These are phyloP conservation scores for Lasioglossum albipes DNA, from an alignment of 1,140 invertebrate species.

Conservation along the genomic window DNA sequence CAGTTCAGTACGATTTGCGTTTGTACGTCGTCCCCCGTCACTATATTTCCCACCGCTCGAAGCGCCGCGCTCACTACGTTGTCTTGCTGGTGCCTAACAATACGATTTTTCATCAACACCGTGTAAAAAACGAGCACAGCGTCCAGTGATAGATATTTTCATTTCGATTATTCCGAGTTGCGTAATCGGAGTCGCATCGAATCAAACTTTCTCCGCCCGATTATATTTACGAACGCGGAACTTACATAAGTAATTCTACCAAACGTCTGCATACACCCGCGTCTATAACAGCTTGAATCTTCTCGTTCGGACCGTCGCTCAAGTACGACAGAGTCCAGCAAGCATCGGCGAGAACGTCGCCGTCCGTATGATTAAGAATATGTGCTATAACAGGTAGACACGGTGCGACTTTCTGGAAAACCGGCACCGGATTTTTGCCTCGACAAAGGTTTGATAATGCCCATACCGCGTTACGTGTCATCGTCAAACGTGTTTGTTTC, in stretches of 20 bases:
- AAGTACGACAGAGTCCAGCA: conserved; percentile 95
- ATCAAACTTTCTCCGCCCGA: too few species aligned
- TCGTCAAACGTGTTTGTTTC: conserved; percentile 90
- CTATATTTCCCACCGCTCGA: conserved; percentile 97
- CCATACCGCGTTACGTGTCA: conserved; percentile 99
- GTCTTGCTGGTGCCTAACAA: conserved; percentile 89
- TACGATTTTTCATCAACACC: neutral
- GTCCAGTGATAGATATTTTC: too few species aligned
- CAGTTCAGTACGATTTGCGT: conserved; percentile 97
- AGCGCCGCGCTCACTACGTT: conserved; percentile 97
- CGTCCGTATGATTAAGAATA: conserved; percentile 93
- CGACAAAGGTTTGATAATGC: conserved; percentile 97
- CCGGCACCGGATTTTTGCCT: conserved; percentile 97
- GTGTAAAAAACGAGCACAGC: too few species aligned
- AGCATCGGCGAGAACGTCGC: conserved; percentile 95
- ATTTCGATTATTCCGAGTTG: too few species aligned
- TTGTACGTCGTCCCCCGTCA: conserved; percentile 98
- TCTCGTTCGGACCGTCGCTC: conserved; percentile 98
- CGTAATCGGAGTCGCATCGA: too few species aligned
- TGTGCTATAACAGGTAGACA: conserved; percentile 93
- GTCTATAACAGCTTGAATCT: conserved; percentile 98
- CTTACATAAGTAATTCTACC: conserved; percentile 95
- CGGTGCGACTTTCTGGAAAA: conserved; percentile 92
- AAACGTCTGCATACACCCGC: conserved; percentile 96
- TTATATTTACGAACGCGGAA: conserved; percentile 33